These are phyloP conservation scores for Zhengitettix transpicula DNA, from an alignment of 2,888 invertebrate genomes.

Conservation along the genomic window DNA sequence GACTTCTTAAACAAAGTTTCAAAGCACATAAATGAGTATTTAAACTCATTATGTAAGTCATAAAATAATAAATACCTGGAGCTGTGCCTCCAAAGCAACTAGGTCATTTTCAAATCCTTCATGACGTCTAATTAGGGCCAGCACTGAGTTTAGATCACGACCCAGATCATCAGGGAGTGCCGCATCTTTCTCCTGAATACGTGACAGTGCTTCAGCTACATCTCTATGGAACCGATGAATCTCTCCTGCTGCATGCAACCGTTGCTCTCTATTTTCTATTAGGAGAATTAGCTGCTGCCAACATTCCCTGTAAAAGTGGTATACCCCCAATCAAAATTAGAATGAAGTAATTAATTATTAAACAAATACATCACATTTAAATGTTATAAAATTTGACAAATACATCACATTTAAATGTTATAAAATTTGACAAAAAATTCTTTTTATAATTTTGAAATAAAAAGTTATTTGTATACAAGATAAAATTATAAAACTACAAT, in stretches of 20 bases:
- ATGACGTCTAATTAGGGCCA: conserved; percentile 68
- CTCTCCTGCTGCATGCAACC: conserved; percentile 86
- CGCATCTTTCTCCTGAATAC: conserved; percentile 80
- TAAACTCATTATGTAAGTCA: background rate
- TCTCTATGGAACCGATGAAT: conserved; percentile 96
- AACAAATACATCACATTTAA: too few species aligned
- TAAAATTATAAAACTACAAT: too few species aligned
- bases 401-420: too few species aligned
- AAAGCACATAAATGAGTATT: too few species aligned
- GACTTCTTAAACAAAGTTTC: too few species aligned
- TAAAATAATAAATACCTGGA: conserved; percentile 35
- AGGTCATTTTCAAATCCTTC: conserved; percentile 89
- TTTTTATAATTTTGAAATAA: too few species aligned
- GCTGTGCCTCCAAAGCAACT: conserved; percentile 77
- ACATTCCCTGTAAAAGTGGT: conserved; percentile 35
- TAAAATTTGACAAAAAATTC: too few species aligned
- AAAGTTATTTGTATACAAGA: too few species aligned
- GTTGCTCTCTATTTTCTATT: conserved; percentile 70
- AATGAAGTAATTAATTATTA: too few species aligned
- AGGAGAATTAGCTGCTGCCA: conserved; percentile 82
- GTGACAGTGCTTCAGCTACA: conserved; percentile 73
- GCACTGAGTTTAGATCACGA: conserved; percentile 71
- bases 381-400: too few species aligned
- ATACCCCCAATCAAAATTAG: too few species aligned
- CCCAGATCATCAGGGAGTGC: conserved; percentile 66